A percentile compares a stretch with the other conserved stretches of the same genome.
These are phyloP conservation scores for Chelonoidis abingdonii DNA, from an alignment of 2,113 vertebrate species.

Conservation along the genomic window DNA sequence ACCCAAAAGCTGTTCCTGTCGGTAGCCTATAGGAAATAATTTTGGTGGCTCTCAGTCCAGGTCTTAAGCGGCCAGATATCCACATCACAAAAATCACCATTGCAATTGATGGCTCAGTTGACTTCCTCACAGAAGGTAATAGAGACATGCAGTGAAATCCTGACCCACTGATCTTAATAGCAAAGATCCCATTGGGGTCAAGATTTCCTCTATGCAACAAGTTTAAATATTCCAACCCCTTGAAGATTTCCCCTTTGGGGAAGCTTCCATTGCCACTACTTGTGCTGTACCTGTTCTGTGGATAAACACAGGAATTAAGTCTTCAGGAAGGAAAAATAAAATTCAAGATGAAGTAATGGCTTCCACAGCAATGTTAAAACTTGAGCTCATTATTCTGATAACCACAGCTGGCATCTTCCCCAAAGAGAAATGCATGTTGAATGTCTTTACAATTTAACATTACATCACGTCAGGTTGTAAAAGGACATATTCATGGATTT, in stretches of 20 bases:
- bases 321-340: not conserved
- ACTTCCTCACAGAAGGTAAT: not conserved
- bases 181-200: not conserved
- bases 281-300: constrained; percentile 22
- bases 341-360: constrained; percentile 21
- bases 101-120: not conserved
- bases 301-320: constrained; percentile 46
- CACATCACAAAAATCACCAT: not conserved
- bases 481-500: not conserved
- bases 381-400: constrained; percentile 3
- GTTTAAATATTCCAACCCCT: not conserved
- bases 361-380: not conserved
- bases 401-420: constrained; percentile 60
- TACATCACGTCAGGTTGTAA: not conserved
- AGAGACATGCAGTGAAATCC: not conserved
- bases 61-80: not conserved
- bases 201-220: not conserved
- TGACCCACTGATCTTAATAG: not conserved
- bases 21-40: not conserved
- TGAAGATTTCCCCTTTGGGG: constrained; percentile 2
- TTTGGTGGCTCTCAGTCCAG: accelerated
- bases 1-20: not conserved
- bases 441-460: not conserved
- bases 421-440: constrained; percentile 16
- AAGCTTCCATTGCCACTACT: not conserved